Percentiles rank a stretch among this genome's conserved stretches.
Evolutionary conservation across 2,888 invertebrate genomes (phyloP).

Genomic region (Notodonta ziczac): DNA sequence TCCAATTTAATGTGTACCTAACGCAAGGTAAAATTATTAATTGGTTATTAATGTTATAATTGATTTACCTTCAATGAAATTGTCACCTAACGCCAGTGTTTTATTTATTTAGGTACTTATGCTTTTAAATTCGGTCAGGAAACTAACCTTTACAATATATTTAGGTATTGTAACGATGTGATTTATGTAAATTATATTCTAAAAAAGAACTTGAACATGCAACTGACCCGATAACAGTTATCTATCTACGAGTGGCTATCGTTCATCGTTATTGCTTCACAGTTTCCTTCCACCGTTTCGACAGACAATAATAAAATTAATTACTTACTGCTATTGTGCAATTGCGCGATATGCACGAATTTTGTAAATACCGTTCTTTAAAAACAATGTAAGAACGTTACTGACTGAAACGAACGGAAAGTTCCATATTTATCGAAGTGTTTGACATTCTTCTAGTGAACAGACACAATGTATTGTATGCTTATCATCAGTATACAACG

Average conservation of each 20-base stretch:
- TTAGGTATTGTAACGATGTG: no score
- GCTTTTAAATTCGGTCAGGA: no score
- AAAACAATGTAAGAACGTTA: neutral
- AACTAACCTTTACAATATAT: no score
- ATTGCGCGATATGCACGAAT: slow-evolving; percentile 22
- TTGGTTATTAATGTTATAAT: no score
- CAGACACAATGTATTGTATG: slow-evolving; percentile 9
- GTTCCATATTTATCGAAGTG: neutral
- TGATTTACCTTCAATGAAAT: no score
- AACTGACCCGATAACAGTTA: slow-evolving; percentile 40
- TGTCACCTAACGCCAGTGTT: neutral
- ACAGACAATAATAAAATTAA: slow-evolving; percentile 37
- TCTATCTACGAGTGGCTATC: slow-evolving; percentile 48
- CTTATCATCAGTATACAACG: no score
- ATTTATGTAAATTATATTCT: no score
- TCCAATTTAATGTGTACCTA: no score
- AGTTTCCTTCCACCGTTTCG: slow-evolving; percentile 42
- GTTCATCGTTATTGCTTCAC: slow-evolving; percentile 39
- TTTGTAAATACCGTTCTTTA: slow-evolving; percentile 10
- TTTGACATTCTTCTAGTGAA: neutral
- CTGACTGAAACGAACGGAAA: slow-evolving; percentile 2
- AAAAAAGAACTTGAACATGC: slow-evolving; percentile 17
- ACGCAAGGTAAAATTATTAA: no score
- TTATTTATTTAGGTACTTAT: neutral
- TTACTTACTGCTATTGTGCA: slow-evolving; percentile 17